Conservation (phyloP, 2,113 vertebrate genomes). For the Eurystomus gularis region DNA sequence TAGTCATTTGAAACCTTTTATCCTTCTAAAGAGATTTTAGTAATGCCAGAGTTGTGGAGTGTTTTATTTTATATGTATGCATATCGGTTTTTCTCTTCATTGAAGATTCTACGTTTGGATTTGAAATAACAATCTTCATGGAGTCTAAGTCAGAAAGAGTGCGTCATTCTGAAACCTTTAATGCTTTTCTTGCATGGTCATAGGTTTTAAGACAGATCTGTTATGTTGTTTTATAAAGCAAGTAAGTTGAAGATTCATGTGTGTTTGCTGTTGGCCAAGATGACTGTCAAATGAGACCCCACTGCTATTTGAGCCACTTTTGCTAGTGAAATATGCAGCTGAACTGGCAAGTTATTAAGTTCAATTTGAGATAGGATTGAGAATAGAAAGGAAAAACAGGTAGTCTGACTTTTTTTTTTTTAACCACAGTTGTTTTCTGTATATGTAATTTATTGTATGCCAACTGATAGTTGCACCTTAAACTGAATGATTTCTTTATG, state of each 20-base stretch:
- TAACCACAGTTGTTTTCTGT: conserved; percentile 51
- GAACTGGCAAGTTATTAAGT: conserved; percentile 30
- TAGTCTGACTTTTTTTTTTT: conserved; percentile 46
- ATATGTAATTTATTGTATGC: conserved; percentile 68
- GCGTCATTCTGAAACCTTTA: conserved; percentile 19
- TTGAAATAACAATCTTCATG: conserved; percentile 42
- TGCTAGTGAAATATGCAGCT: conserved; percentile 59
- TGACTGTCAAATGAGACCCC: conserved; percentile 26
- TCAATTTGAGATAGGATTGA: conserved; percentile 48
- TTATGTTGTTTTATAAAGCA: conserved; percentile 40
- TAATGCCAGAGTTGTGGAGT: conserved; percentile 64
- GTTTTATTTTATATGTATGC: conserved; percentile 53
- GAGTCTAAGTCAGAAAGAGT: conserved; percentile 21
- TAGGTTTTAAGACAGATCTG: conserved; percentile 47
- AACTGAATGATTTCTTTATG: conserved; percentile 59
- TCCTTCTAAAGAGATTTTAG: conserved; percentile 55
- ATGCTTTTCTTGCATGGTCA: conserved; percentile 49
- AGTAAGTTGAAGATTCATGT: background rate
- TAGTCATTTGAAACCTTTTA: conserved; percentile 52
- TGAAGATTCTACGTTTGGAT: conserved; percentile 52
- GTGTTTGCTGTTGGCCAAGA: conserved; percentile 51
- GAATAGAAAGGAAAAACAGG: conserved; percentile 35
- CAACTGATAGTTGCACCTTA: conserved; percentile 75
- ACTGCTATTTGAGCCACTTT: conserved; percentile 59
- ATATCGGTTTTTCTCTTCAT: conserved; percentile 38